A percentile compares a stretch with the other conserved stretches of the same genome.
These are phyloP conservation scores for Nothocercus julius DNA, from an alignment of 2,113 vertebrate genomes.

Conservation along the genomic window DNA sequence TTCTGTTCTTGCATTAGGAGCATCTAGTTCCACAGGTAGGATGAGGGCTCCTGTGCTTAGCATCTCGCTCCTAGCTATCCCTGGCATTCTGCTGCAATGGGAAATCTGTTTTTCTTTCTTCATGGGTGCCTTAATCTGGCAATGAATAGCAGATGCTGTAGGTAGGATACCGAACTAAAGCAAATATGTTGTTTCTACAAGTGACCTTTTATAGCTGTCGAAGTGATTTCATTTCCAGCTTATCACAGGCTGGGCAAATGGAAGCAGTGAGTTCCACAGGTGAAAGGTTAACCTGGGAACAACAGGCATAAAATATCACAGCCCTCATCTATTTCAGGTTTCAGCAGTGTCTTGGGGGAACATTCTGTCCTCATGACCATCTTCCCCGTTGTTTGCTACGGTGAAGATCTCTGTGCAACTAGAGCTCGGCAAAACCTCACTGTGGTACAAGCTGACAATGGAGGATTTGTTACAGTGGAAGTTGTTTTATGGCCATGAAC, in stretches of 20 bases:
- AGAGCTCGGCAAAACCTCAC: background rate
- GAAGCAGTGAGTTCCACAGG: background rate
- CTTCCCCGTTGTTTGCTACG: background rate
- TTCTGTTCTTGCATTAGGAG: background rate
- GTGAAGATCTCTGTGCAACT: background rate
- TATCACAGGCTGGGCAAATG: background rate
- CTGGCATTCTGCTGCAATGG: fast-evolving
- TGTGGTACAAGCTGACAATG: background rate
- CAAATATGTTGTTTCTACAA: background rate
- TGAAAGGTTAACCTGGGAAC: constrained; percentile 35
- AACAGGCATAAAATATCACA: background rate
- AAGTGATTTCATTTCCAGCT: constrained; percentile 13
- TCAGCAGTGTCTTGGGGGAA: background rate
- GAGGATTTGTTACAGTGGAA: background rate
- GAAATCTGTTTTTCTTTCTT: background rate
- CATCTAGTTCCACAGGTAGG: background rate
- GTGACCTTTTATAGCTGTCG: constrained; percentile 62
- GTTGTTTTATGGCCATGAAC: background rate
- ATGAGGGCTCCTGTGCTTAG: background rate
- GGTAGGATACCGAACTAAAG: constrained; percentile 9
- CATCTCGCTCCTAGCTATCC: background rate
- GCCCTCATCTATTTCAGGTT: background rate
- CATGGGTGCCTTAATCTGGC: background rate
- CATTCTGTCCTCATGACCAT: background rate
- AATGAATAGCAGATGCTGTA: background rate